Percentiles rank a stretch among this genome's conserved stretches.
Evolutionary conservation across 2,888 invertebrate species (phyloP).

Genomic region (Aelia acuminata): DNA sequence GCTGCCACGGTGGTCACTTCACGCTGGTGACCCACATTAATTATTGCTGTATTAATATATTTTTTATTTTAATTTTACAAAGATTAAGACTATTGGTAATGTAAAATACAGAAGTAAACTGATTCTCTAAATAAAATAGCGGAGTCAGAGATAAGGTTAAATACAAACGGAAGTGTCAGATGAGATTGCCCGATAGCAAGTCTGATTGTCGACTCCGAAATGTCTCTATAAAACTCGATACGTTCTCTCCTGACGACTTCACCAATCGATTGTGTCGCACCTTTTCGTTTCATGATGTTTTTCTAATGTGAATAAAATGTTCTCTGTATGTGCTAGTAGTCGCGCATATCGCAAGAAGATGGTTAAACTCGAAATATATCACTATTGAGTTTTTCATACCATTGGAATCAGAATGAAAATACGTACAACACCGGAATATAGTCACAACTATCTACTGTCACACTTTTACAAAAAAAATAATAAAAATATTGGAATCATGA

Average conservation of each 20-base stretch:
- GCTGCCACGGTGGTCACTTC: no score
- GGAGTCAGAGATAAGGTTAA: background rate
- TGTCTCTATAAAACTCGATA: slow-evolving; percentile 5
- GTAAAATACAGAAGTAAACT: background rate
- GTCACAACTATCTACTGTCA: no score
- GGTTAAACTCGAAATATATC: no score
- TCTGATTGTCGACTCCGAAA: background rate
- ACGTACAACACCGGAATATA: no score
- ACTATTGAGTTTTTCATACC: no score
- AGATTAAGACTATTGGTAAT: background rate
- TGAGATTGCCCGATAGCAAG: background rate
- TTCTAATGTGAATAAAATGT: background rate
- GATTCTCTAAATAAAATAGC: background rate
- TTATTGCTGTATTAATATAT: no score
- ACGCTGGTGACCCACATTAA: no score
- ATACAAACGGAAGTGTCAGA: background rate
- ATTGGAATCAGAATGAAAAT: no score
- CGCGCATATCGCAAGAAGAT: no score
- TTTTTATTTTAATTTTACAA: no score
- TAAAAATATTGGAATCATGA: no score
- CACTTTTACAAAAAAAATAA: no score
- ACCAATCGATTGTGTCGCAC: background rate
- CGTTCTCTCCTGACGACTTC: background rate
- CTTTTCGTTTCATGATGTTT: background rate
- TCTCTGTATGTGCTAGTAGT: background rate